Percentiles rank a stretch among this genome's conserved stretches.
Evolutionary conservation across 2,797 vertebrate species (phyloP).

Genomic region (Vireo griseus): DNA sequence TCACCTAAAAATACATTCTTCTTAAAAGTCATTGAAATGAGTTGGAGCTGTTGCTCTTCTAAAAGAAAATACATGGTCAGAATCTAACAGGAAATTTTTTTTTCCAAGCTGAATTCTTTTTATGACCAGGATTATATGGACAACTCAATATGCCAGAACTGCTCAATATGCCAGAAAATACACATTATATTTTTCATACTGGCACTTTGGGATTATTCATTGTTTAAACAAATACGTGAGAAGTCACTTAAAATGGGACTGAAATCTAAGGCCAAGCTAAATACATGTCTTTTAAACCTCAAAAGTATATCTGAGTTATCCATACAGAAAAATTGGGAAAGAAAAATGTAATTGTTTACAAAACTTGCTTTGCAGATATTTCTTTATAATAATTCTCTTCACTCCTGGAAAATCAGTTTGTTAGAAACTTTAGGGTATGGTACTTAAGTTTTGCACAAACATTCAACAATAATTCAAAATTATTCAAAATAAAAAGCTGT

Average conservation of each 20-base stretch:
- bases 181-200: neutral
- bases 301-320: neutral
- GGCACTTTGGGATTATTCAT: neutral
- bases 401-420: neutral
- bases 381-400: neutral
- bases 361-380: neutral
- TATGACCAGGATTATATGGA: neutral
- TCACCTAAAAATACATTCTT: neutral
- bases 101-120: neutral
- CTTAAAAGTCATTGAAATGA: neutral
- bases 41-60: neutral
- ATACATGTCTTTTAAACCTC: neutral
- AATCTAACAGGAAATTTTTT: neutral
- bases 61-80: neutral
- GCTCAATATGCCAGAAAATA: neutral
- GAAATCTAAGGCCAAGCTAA: neutral
- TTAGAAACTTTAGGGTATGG: neutral
- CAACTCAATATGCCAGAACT: neutral
- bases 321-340: neutral
- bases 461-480: constrained; percentile 10
- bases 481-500: neutral
- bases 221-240: neutral
- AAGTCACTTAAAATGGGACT: neutral
- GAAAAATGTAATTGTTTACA: neutral
- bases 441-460: neutral